Percentiles rank a stretch among this genome's conserved stretches.
Conservation (phyloP, 2,797 vertebrate species). For the Apogon hyalosoma region DNA sequence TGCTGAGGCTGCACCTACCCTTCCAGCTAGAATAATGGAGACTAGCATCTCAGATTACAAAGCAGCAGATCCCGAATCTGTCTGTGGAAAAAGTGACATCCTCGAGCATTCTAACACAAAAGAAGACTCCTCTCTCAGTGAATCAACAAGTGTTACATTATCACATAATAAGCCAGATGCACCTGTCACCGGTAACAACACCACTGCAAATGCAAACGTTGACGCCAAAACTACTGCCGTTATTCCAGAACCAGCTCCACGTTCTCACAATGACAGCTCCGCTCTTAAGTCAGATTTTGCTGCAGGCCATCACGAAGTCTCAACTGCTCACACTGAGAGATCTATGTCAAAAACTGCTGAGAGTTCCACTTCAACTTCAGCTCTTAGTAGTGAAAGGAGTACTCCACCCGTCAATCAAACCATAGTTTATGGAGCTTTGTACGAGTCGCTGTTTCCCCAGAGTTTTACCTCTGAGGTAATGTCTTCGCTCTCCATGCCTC, state of each 20-base stretch:
- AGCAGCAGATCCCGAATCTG: background rate
- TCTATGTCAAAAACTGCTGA: background rate
- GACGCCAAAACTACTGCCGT: background rate
- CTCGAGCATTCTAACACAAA: slow-evolving; percentile 3
- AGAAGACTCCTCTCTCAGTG: background rate
- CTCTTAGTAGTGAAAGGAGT: background rate
- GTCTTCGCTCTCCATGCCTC: background rate
- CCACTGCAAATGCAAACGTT: background rate
- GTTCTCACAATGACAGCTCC: background rate
- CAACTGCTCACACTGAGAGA: background rate
- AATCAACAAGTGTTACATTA: slow-evolving; percentile 1
- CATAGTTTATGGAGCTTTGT: slow-evolving; percentile 42
- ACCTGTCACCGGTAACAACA: background rate
- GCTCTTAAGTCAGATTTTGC: background rate
- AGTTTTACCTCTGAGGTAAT: slow-evolving; percentile 38
- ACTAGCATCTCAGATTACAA: background rate
- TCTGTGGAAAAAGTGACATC: background rate
- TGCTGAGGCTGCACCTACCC: background rate
- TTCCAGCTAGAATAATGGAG: background rate
- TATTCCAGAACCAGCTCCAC: background rate
- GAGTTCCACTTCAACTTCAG: background rate
- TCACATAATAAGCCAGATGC: slow-evolving; percentile 14
- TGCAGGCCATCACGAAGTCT: background rate
- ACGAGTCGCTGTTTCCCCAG: slow-evolving; percentile 58
- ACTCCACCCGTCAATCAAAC: background rate